These are phyloP conservation scores for Maccullochella peelii DNA, from an alignment of 2,113 vertebrate species.

Conservation along the genomic window DNA sequence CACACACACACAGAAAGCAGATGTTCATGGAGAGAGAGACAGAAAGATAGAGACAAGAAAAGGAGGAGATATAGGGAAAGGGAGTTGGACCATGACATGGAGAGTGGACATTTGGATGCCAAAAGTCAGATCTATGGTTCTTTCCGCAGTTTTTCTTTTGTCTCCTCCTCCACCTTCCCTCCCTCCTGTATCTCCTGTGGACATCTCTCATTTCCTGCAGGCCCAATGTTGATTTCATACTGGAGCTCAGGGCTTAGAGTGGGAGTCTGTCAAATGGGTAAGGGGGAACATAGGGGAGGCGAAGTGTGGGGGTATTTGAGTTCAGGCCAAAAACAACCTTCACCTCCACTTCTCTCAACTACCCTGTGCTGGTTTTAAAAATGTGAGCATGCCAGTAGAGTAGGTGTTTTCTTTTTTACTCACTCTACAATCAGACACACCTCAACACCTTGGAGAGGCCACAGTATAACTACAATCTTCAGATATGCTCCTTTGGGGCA, in stretches of 20 bases:
- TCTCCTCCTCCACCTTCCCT: constrained; percentile 60
- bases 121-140: constrained; percentile 67
- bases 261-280: constrained; percentile 70
- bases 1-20: constrained; percentile 55
- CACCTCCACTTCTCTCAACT: constrained; percentile 63
- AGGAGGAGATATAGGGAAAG: constrained; percentile 44
- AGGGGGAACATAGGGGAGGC: constrained; percentile 41
- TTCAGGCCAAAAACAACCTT: constrained; percentile 71
- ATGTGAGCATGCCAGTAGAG: constrained; percentile 18
- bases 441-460: constrained; percentile 35
- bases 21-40: constrained; percentile 54
- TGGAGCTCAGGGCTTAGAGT: constrained; percentile 74
- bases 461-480: constrained; percentile 19
- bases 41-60: constrained; percentile 34
- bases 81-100: constrained; percentile 34
- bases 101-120: constrained; percentile 57
- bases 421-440: constrained; percentile 36
- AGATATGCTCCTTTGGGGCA: constrained; percentile 10
- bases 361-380: constrained; percentile 47
- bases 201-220: constrained; percentile 85
- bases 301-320: constrained; percentile 69
- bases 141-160: constrained; percentile 73
- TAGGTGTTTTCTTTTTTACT: constrained; percentile 12
- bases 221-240: constrained; percentile 82
- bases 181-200: constrained; percentile 76